phyloP scores from a whole-genome alignment of 2,888 invertebrate genomes.

The Hanleya hanleyi region DNA sequence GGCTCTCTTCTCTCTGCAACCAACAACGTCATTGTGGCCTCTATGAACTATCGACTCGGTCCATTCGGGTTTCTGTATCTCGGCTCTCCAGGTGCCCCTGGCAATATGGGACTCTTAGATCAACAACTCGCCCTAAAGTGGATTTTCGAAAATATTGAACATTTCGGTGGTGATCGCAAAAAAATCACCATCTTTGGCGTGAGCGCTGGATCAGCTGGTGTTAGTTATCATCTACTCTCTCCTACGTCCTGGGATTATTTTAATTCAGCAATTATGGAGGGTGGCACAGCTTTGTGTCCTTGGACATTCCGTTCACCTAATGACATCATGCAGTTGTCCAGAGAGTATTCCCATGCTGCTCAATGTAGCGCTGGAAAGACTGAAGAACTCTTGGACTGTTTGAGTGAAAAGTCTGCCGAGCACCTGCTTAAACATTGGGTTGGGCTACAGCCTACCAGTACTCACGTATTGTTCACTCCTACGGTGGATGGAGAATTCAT shows the following conservation, averaged over 20 bases:
- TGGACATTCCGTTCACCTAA: constrained; percentile 47
- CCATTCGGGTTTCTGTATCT: constrained; percentile 95
- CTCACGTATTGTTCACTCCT: constrained; percentile 92
- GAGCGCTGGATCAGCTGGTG: constrained; percentile 59
- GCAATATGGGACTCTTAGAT: constrained; percentile 95
- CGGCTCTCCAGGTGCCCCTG: constrained; percentile 85
- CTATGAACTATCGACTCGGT: constrained; percentile 93
- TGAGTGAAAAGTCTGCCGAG: constrained; percentile 35
- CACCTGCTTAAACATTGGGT: too few relatives aligned
- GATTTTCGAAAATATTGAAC: constrained; percentile 91
- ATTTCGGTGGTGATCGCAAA: constrained; percentile 60
- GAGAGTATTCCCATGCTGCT: constrained; percentile 76
- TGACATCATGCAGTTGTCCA: constrained; percentile 77
- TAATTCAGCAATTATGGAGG: constrained; percentile 57
- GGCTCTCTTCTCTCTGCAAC: constrained; percentile 85
- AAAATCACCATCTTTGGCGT: constrained; percentile 62
- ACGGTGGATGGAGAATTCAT: constrained; percentile 92
- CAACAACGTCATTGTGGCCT: constrained; percentile 93
- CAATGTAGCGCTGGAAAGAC: constrained; percentile 37
- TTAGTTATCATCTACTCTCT: constrained; percentile 55
- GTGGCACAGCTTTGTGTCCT: constrained; percentile 44
- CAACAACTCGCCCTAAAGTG: constrained; percentile 94
- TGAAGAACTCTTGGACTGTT: constrained; percentile 41
- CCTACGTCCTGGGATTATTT: constrained; percentile 51
- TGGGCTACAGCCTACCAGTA: constrained; percentile 36